Percentiles rank a stretch among this genome's conserved stretches.
These are phyloP conservation scores for Arion vulgaris DNA, from an alignment of 1,140 invertebrate species.

Conservation along the genomic window DNA sequence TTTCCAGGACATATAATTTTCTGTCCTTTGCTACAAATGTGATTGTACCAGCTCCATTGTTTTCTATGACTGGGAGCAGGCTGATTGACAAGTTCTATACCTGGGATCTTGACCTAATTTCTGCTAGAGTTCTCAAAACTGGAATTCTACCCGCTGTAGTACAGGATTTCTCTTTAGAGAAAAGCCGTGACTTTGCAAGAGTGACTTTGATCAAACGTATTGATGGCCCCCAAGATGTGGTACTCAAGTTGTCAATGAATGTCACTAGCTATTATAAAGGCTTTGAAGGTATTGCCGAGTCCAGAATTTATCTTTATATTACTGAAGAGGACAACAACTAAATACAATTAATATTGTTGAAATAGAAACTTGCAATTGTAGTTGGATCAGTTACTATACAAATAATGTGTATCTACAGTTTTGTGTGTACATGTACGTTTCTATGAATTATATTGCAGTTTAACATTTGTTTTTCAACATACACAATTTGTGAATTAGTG, in stretches of 20 bases:
- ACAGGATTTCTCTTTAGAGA: constrained; percentile 58
- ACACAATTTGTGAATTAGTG: no score
- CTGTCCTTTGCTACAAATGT: constrained; percentile 90
- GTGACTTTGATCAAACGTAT: constrained; percentile 82
- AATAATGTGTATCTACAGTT: not conserved
- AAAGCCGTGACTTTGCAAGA: constrained; percentile 78
- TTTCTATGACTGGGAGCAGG: constrained; percentile 86
- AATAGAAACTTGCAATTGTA: not conserved
- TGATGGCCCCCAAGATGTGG: constrained; percentile 89
- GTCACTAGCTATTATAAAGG: constrained; percentile 72
- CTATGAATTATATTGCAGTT: not conserved
- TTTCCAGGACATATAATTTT: constrained; percentile 91
- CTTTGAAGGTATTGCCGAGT: constrained; percentile 83
- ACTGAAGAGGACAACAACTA: constrained; percentile 78
- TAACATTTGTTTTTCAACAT: no score
- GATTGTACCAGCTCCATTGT: constrained; percentile 83
- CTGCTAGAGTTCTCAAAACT: constrained; percentile 50
- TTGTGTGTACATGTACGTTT: not conserved
- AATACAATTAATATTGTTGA: not conserved
- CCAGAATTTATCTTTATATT: constrained; percentile 87
- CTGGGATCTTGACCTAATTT: constrained; percentile 82
- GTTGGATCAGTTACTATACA: not conserved
- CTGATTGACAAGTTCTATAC: constrained; percentile 79
- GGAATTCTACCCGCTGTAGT: constrained; percentile 52
- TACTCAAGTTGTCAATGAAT: constrained; percentile 89